Conservation (phyloP, 1,140 invertebrate genomes). For the Drosophila equinoxialis region DNA sequence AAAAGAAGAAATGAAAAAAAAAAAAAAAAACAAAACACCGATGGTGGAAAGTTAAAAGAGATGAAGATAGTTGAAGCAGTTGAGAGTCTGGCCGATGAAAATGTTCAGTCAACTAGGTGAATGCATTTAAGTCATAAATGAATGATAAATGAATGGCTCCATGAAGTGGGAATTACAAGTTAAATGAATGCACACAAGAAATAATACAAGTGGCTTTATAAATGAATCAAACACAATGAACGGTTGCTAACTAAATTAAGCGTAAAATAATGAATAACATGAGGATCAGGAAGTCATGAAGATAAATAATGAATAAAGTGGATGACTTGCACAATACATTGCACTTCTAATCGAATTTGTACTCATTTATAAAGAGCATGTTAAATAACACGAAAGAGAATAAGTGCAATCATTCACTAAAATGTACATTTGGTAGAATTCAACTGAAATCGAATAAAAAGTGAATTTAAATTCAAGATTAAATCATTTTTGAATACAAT, state of each 20-base stretch:
- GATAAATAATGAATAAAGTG: neutral
- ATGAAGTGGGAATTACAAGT: conserved; percentile 1
- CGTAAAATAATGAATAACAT: conserved; percentile 2
- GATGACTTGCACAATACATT: neutral
- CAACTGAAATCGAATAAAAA: too few relatives aligned
- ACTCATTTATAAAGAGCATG: neutral
- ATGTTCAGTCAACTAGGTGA: conserved; percentile 13
- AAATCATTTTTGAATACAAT: too few relatives aligned
- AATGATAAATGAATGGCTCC: conserved; percentile 8
- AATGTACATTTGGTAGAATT: neutral
- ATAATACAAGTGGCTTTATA: conserved; percentile 16
- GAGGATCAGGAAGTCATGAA: neutral
- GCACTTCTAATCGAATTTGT: neutral
- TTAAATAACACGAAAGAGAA: neutral
- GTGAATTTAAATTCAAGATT: too few relatives aligned
- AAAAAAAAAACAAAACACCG: neutral
- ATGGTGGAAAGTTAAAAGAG: neutral
- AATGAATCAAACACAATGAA: conserved; percentile 3
- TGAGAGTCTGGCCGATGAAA: conserved; percentile 5
- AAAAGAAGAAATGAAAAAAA: neutral
- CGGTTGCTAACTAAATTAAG: neutral
- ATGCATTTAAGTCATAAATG: conserved; percentile 9
- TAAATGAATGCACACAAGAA: conserved; percentile 45
- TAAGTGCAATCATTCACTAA: neutral
- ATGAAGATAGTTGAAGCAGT: conserved; percentile 1